Evolutionary conservation across 2,888 invertebrate genomes (phyloP).

Genomic region (Thyatira batis): DNA sequence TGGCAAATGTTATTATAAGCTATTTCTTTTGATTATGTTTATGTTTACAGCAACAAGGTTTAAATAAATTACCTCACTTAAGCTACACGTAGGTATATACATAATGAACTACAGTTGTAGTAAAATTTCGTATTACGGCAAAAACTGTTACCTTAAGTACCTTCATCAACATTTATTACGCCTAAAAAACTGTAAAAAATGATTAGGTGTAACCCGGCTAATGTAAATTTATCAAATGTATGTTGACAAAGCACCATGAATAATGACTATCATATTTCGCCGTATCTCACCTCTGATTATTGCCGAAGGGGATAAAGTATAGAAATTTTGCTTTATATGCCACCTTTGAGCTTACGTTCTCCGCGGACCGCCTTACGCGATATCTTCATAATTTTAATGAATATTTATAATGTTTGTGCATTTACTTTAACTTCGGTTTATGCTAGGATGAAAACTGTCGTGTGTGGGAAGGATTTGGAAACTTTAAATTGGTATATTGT

Average conservation of each 20-base stretch:
- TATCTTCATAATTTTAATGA: constrained; percentile 63
- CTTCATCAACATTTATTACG: constrained; percentile 8
- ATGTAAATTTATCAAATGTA: constrained; percentile 67
- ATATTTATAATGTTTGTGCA: constrained; percentile 66
- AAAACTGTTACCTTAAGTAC: constrained; percentile 16
- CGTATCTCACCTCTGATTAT: constrained; percentile 71
- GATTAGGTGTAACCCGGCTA: constrained; percentile 54
- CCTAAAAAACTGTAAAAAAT: constrained; percentile 31
- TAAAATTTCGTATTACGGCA: not conserved
- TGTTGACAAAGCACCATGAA: constrained; percentile 70
- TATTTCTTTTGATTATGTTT: not conserved
- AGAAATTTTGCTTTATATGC: constrained; percentile 59
- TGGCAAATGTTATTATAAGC: not conserved
- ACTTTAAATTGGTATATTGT: not conserved
- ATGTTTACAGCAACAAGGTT: not conserved
- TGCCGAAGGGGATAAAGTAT: constrained; percentile 67
- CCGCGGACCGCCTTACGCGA: constrained; percentile 46
- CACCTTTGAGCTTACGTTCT: constrained; percentile 49
- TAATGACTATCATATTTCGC: constrained; percentile 73
- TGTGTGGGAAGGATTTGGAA: constrained; percentile 4
- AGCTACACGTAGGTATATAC: no score
- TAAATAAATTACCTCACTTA: not conserved
- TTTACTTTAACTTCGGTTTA: constrained; percentile 53
- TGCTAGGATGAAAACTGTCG: constrained; percentile 31
- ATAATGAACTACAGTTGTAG: no score